phyloP scores from a whole-genome alignment of 2,113 vertebrate genomes.

The Speoplatyrhinus poulsoni region DNA sequence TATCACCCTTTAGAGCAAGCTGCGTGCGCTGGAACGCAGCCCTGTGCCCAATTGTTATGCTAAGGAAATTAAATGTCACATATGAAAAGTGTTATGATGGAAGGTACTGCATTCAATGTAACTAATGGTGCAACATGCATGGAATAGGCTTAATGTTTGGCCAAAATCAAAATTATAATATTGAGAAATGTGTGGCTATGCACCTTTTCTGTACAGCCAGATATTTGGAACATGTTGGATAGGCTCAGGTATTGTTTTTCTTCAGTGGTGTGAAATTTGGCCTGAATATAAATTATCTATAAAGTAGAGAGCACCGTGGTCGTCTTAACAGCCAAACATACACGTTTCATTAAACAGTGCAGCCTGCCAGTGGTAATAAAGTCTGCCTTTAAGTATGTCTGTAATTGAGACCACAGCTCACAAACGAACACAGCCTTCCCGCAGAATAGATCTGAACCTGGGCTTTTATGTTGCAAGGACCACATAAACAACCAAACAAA shows the following conservation, averaged over 20 bases:
- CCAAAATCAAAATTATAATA: not conserved
- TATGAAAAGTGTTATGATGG: slow-evolving; percentile 54
- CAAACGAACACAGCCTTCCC: not conserved
- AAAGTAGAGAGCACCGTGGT: not conserved
- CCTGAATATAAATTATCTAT: not conserved
- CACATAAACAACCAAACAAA: slow-evolving; percentile 32
- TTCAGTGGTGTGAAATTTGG: not conserved
- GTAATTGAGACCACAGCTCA: not conserved
- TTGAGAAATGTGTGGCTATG: not conserved
- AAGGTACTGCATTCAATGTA: slow-evolving; percentile 25
- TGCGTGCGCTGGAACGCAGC: slow-evolving; percentile 22
- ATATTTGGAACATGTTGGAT: not conserved
- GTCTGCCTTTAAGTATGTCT: not conserved
- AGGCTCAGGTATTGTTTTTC: not conserved
- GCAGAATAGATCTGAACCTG: slow-evolving; percentile 7
- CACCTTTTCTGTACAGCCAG: not conserved
- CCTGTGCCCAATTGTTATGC: slow-evolving; percentile 50
- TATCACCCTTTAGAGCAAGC: slow-evolving; percentile 58
- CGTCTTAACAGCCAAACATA: not conserved
- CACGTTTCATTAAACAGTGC: not conserved
- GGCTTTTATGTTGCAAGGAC: slow-evolving; percentile 22
- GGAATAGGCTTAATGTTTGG: not conserved
- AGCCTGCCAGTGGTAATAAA: not conserved
- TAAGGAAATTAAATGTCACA: slow-evolving; percentile 69
- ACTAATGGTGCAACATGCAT: slow-evolving; percentile 28